Base-by-base conservation (phyloP, 1,140 invertebrate genomes). In the Apocrypta bakeri region DNA sequence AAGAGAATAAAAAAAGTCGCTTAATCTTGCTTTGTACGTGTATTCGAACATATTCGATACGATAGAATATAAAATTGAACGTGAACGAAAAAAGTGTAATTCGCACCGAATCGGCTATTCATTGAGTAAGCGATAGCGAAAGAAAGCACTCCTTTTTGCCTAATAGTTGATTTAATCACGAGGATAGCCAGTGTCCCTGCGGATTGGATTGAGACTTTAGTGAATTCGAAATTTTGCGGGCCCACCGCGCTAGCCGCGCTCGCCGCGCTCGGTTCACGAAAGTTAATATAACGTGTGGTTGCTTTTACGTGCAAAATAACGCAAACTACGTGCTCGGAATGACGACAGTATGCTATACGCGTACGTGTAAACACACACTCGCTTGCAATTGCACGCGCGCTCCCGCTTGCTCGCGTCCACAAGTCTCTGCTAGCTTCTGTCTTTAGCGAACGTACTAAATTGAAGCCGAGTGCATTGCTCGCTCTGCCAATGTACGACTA, bases 181-280 rank as follows among this genome's bases (percentile, higher is more conserved):
- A 42, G 37, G 37, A 24, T 7, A 2, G 1, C 21, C 69, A 11
- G 48, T 21, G 48, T 21, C 42, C 31, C 71, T 6, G 8, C 68
- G 1, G 4, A 4, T n/a, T 17, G 17, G 25, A 56, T 61, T 29
- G 25, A 75, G 73, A 7, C 40, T 27, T 75, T n/a, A 27, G 27
- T 75, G 73, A 75, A 75, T 78, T 78, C 75, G 31, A 78, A 78
- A 66, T 78, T 78, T 66, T 9, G n/a, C 56, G 24, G 24, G 48
- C 73, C n/a, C 73, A 3, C 42, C 42, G 27, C 42, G 42, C 48
- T 64, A n/a, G n/a, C n/a, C n/a, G n/a, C n/a, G n/a, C 73, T 31
- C 73, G 12, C 42, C 42, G 27, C 42, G 42, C 48, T 64, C 42
- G 9, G 14, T 4, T 61, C 66, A 9, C 66, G 27, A 76, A 66